Evolutionary conservation across 2,113 vertebrate species (phyloP), one percentile per base, ranked within the genome.

Genomic region (Lipophrys pholis): DNA sequence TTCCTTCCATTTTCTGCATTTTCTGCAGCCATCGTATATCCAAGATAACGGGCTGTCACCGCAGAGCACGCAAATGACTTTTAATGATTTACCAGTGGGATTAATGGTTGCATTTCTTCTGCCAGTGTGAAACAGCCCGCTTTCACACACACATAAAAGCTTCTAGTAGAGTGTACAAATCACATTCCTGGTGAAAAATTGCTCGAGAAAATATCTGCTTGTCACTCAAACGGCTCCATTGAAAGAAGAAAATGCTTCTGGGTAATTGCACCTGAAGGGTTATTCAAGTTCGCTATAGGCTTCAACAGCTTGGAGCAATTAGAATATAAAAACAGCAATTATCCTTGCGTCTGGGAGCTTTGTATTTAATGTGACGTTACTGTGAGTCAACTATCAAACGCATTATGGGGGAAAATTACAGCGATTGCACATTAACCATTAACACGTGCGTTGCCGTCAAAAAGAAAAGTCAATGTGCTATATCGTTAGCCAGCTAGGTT

Each of bases 51-150:
- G 12, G 53, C 17, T 39, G 53, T 68, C 46, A 59, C 42, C 12
- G 40, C 7, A 48, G 46, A 42, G 21, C 21, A 30, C 4, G 21
- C 21, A 30, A 30, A 30, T 30, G 21, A 30, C 21, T 30, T 30
- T 30, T 30, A 30, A 30, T 30, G 21, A 30, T 30, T 30, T 30
- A 30, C 21, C 21, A 30, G 21, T 30, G 4, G 21, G 55, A 52
- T 49, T 84, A 65, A 80, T 78, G 50, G 71, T 73, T 40, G 30
- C 60, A 46, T 83, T 67, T 74, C 61, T 84, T 30, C 21, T 30
- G 21, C 21, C 21, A 2, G 21, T 30, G 21, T 30, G 21, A 30
- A 46, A 79, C n/a, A n/a, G 54, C 51, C 35, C 54, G 58, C 69
- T 61, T 73, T 53, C 16, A 42, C 14, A 17, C 14, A n/a, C 11